Evolutionary conservation across 2,888 invertebrate species (phyloP).

Genomic region (Tupiocoris notatus): DNA sequence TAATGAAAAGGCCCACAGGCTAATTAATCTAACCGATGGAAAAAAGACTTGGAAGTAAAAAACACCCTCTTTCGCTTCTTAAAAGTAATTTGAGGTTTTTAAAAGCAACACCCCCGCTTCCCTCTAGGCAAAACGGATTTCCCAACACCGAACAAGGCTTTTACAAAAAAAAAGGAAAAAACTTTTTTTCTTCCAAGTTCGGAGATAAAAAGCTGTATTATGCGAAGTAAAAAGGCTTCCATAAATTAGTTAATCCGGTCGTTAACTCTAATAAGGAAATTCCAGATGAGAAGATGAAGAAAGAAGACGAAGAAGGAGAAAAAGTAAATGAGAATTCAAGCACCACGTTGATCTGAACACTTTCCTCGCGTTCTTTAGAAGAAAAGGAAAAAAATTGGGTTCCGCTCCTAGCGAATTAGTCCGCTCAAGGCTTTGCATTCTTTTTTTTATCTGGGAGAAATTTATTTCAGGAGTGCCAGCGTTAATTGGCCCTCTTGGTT

Average conservation of each 20-base stretch:
- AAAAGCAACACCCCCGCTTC: slow-evolving; percentile 26
- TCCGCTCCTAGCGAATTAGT: slow-evolving; percentile 18
- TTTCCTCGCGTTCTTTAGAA: background rate
- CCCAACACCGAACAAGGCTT: background rate
- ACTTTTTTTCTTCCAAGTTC: background rate
- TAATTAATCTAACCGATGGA: slow-evolving; percentile 31
- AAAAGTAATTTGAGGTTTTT: slow-evolving; percentile 37
- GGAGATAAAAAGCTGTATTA: slow-evolving; percentile 32
- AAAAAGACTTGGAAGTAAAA: no score
- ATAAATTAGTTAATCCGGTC: slow-evolving; percentile 40
- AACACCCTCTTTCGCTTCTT: background rate
- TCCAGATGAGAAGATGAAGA: slow-evolving; percentile 25
- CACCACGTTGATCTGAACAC: background rate
- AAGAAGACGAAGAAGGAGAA: background rate
- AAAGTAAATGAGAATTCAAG: background rate
- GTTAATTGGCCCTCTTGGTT: slow-evolving; percentile 26
- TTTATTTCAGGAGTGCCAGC: slow-evolving; percentile 13
- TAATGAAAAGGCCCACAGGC: background rate
- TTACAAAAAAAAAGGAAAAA: background rate
- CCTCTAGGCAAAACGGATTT: background rate
- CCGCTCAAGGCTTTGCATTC: background rate
- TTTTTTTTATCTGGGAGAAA: slow-evolving; percentile 7
- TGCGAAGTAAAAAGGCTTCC: slow-evolving; percentile 31
- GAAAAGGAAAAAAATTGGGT: background rate
- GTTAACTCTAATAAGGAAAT: slow-evolving; percentile 40